Evolutionary conservation across 2,888 invertebrate genomes (phyloP), one percentile per base, ranked within the genome.

Genomic region (Dusona sp.): DNA sequence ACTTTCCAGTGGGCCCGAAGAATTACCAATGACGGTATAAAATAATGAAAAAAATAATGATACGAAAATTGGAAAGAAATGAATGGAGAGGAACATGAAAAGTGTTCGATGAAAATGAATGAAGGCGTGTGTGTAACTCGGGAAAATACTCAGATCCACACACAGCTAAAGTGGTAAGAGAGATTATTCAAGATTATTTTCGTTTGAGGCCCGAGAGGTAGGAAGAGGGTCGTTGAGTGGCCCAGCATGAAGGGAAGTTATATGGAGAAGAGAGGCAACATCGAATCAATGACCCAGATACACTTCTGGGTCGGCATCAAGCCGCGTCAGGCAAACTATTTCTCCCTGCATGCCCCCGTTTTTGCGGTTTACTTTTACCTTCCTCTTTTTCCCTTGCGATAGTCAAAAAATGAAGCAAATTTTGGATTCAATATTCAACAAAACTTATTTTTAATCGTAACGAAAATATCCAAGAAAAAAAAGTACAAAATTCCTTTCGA

Each of bases 281-380:
- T 74, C 85, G 86, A 89, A 89, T 89, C 89, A 89, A 88, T 89
- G 89, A 89, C 89, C 89, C 87, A 89, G 86, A 88, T 89, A 83
- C 81, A 81, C 19, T 88, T 89, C 89, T 89, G 86, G 89, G 87
- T 88, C 88, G 87, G 85, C 87, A 83, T 83, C 83, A 70, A 74
- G 84, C 81, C 64, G 85, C 81, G 85, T 82, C 85, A 78, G 78
- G 77, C 84, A 72, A 86, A 74, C 74, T 78, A 74, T 83, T 81
- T 77, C 79, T 83, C 75, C 67, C 68, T 54, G 65, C 19, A 33
- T 19, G 61, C n/a, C 72, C 29, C 79, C 70, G 65, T 64, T 29
- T n/a, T 33, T 13, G 64, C 72, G 77, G 29, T 80, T 87, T 81
- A 42, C 19, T 64, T 73, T 45, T 42, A 61, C 25, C 29, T 42